Percentiles rank a stretch among this genome's conserved stretches.
Conservation (phyloP, 2,797 vertebrate genomes). For the Arnoldichthys spilopterus region DNA sequence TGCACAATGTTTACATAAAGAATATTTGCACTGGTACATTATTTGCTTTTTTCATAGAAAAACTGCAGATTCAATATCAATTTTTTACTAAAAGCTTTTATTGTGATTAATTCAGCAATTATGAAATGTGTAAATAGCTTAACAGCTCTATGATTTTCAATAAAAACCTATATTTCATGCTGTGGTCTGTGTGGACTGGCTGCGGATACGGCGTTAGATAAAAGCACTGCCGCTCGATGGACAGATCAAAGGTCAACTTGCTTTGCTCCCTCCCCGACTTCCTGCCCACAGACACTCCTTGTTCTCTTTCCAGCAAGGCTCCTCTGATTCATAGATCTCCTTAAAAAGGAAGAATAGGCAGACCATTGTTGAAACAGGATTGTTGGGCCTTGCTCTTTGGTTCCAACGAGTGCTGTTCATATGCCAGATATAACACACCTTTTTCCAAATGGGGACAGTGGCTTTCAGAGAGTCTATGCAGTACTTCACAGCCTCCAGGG, state of each 20-base stretch:
- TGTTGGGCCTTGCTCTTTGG: no score
- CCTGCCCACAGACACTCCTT: conserved; percentile 62
- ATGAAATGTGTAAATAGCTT: conserved; percentile 7
- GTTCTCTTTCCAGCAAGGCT: conserved; percentile 61
- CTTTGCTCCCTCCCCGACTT: conserved; percentile 30
- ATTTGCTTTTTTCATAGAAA: conserved; percentile 18
- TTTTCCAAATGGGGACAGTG: conserved; percentile 91
- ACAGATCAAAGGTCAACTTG: conserved; percentile 35
- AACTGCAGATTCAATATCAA: background rate
- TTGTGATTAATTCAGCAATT: conserved; percentile 1
- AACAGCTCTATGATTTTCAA: conserved; percentile 26
- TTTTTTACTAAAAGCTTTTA: conserved; percentile 12
- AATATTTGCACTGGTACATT: conserved; percentile 35
- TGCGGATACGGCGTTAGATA: background rate
- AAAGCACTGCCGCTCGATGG: conserved; percentile 13
- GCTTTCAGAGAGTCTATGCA: conserved; percentile 87
- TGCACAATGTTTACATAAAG: conserved; percentile 27
- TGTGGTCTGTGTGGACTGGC: background rate
- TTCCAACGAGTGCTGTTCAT: background rate
- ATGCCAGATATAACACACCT: conserved; percentile 72
- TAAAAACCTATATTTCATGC: conserved; percentile 20
- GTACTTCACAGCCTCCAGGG: conserved; percentile 84
- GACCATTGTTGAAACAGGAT: background rate
- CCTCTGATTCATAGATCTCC: conserved; percentile 61
- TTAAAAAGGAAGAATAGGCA: conserved; percentile 37